These are phyloP conservation scores for Catamblyrhynchus diadema DNA, from an alignment of 2,797 vertebrate species.

Conservation along the genomic window DNA sequence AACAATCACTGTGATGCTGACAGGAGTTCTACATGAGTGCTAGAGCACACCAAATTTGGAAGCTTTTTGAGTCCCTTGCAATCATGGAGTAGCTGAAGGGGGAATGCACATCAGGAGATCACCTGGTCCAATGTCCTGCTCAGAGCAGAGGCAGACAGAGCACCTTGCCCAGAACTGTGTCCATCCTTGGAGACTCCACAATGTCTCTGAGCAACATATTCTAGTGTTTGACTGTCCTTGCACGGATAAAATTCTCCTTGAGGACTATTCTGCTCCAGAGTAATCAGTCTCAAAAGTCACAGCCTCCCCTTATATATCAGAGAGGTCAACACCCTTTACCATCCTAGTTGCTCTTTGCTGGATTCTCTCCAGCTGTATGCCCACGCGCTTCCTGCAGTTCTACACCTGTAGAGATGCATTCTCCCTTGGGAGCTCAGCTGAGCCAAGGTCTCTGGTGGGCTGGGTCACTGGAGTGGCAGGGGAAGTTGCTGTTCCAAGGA, in stretches of 20 bases:
- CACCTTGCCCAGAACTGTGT: not conserved
- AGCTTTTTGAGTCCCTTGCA: not conserved
- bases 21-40: not conserved
- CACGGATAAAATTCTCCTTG: not conserved
- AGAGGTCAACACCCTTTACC: fast-evolving
- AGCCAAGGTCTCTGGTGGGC: not conserved
- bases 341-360: not conserved
- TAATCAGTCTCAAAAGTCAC: not conserved
- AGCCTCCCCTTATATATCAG: not conserved
- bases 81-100: not conserved
- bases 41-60: not conserved
- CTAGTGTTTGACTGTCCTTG: not conserved
- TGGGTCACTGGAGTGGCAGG: not conserved
- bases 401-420: not conserved
- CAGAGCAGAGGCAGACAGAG: not conserved
- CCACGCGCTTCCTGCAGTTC: not conserved
- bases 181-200: not conserved
- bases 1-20: not conserved
- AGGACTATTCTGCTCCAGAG: not conserved
- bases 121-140: not conserved
- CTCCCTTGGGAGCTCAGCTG: not conserved
- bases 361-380: not conserved
- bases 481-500: not conserved
- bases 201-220: not conserved
- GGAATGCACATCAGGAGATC: not conserved